Evolutionary conservation across 2,888 invertebrate genomes (phyloP), one percentile per base, ranked within the genome.

Genomic region (Lasius platythorax): DNA sequence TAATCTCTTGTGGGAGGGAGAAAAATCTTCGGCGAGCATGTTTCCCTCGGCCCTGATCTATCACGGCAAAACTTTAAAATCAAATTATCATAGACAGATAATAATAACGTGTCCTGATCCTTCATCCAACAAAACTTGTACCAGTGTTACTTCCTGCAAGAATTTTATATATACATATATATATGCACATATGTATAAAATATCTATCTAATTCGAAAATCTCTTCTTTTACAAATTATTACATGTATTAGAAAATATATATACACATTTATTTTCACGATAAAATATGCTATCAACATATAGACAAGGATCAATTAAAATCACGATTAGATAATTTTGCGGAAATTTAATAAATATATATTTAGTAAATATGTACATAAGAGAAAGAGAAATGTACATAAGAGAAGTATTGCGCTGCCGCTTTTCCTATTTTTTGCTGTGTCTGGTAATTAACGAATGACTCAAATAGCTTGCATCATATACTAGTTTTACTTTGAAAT

Each of bases 401-500:
- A 53, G 8, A 46, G 33, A 43, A 43, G 15, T 28, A 43, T 75
- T 53, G 0, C n/a, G 50, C 9, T 73, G 6, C 61, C 15, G 6
- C 6, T 2, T 74, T 74, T 43, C 12, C 4, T 8, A 18, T 61
- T 58, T 61, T 40, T 61, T 72, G n/a, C 15, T 37, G 5, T 37
- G 5, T 4, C 53, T 28, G 18, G 23, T 43, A 66, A 75, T 23
- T 66, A 64, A 75, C 64, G 23, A 75, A 15, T 75, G 33, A 75
- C 33, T 64, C 23, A 33, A 1, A 33, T 33, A 5, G 33, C 30
- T 8, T 74, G 40, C n/a, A 6, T 63, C 12, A 18, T 40, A 50
- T 18, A 1, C 30, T 8, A 76, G 5, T 37, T 68, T 53, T 28
- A 76, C 18, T 76, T 68, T 53, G 12, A 76, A 76, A 67, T 76